phyloP scores from a whole-genome alignment of 2,888 invertebrate genomes.

The Philhelius pedissequus region DNA sequence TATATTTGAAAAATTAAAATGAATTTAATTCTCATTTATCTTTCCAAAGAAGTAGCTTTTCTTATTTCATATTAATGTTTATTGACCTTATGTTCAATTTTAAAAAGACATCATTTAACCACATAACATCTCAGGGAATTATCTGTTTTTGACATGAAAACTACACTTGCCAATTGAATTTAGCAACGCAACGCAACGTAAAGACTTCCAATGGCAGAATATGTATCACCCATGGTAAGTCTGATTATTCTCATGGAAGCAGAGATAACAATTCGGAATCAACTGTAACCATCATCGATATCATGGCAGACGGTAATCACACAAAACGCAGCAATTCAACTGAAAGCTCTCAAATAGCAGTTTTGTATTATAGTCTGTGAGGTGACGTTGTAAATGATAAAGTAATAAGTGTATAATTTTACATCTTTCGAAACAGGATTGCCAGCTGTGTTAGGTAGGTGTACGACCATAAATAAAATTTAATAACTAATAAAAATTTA shows the following conservation, averaged over 20 bases:
- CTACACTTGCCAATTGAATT: not conserved
- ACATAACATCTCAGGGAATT: not conserved
- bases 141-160: constrained; percentile 36
- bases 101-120: too few species aligned
- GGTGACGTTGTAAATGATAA: not conserved
- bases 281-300: constrained; percentile 3
- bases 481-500: too few species aligned
- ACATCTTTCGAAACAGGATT: too few species aligned
- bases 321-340: not conserved
- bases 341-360: not conserved
- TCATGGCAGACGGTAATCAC: constrained; percentile 16
- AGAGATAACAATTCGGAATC: not conserved
- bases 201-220: not conserved
- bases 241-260: constrained; percentile 24
- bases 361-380: not conserved
- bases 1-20: too few species aligned
- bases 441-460: too few species aligned
- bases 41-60: too few species aligned
- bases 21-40: too few species aligned
- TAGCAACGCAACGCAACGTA: not conserved
- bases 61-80: too few species aligned
- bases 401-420: not conserved
- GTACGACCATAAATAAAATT: too few species aligned
- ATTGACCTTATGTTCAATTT: too few species aligned
- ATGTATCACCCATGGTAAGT: not conserved